Percentiles rank a stretch among this genome's conserved stretches.
Evolutionary conservation across 2,888 invertebrate species (phyloP).

Genomic region (Amiota mariae): DNA sequence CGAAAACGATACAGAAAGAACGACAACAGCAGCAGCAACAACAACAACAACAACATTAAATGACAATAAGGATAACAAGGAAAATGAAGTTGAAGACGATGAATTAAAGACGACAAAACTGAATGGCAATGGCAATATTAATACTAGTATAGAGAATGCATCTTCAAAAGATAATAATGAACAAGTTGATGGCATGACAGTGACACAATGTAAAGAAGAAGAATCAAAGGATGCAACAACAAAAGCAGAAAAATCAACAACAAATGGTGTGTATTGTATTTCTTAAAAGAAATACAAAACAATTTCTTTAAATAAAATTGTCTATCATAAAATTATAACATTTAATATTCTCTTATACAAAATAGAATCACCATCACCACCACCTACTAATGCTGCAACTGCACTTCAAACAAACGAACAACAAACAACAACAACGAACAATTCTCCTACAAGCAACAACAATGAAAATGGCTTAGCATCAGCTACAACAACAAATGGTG

Average conservation of each 20-base stretch:
- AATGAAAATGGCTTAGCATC: slow-evolving; percentile 13
- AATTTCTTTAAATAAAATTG: too few relatives aligned
- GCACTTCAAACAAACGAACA: neutral
- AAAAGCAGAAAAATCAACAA: neutral
- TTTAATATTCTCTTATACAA: too few relatives aligned
- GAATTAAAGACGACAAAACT: slow-evolving; percentile 19
- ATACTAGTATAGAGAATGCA: neutral
- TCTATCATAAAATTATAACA: too few relatives aligned
- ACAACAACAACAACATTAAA: neutral
- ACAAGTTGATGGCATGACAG: neutral
- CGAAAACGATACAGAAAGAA: neutral
- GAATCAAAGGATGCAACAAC: neutral
- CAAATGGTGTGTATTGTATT: neutral
- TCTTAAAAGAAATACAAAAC: too few relatives aligned
- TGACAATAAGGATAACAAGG: neutral
- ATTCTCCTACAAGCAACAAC: neutral
- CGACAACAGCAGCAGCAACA: neutral
- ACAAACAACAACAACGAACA: neutral
- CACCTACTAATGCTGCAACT: neutral
- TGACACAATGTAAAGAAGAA: neutral
- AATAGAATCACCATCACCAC: neutral
- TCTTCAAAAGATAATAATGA: neutral
- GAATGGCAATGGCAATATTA: neutral
- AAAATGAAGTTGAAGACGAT: slow-evolving; percentile 20
- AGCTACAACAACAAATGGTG: neutral